Evolutionary conservation across 2,888 invertebrate genomes (phyloP), one percentile per base, ranked within the genome.

Genomic region (Schizotus pectinicornis): DNA sequence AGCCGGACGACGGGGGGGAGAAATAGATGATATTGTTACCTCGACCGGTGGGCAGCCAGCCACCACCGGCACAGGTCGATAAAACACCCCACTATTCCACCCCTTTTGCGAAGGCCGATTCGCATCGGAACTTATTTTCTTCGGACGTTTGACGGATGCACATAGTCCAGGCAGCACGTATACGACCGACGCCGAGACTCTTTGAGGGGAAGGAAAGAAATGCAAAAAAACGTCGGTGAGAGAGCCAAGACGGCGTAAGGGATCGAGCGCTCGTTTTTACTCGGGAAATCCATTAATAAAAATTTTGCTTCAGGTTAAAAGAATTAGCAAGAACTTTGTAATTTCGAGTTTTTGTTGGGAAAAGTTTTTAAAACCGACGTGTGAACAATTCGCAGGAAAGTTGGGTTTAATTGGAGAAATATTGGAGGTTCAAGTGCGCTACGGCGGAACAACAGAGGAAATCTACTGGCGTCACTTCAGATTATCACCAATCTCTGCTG

Each of bases 1-100:
- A 48, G 42, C 47, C 53, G 58, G 61, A 51, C 56, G 56, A 61
- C 64, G 54, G 62, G 61, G 63, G 62, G 53, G 64, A 64, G 68
- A 68, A 67, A 66, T 63, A 64, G 70, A 74, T 74, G 74, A 74
- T 75, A 74, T 75, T 73, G 73, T 74, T 74, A 75, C 75, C 74
- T 75, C 64, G 70, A 65, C 72, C 74, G 72, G 72, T 72, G 71
- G 71, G 66, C 69, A 68, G 69, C 64, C 63, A 70, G 66, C 69
- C 68, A 69, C 64, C 63, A 63, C 61, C 63, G 48, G 38, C 59
- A 38, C 65, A 66, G 68, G 68, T 69, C 67, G 71, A 69, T 72
- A 70, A 69, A 69, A 67, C 64, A 63, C 62, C 66, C 64, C 65
- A 62, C 60, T 62, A 55, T 57, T 11, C 8, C 12, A 31, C 7